Evolutionary conservation across 2,797 vertebrate species (phyloP), one percentile per base, ranked within the genome.

Genomic region (Cynodonichthys magdalenae): DNA sequence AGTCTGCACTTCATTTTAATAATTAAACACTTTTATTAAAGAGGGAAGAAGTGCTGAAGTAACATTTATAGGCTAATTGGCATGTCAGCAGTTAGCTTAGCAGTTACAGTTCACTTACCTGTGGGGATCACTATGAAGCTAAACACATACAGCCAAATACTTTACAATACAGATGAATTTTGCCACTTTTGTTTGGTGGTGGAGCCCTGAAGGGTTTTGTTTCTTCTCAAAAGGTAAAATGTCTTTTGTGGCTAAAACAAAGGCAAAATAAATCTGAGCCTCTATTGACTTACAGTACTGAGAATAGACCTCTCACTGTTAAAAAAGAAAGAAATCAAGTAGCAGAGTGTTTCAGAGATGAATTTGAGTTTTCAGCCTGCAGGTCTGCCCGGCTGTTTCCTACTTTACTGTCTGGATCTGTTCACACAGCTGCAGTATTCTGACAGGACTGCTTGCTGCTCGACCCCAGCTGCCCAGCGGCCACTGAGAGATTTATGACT

Each of bases 401-500:
- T 15, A 7, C 60, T 66, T 47, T 59, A 66, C 69, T 5, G 60
- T 18, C 77, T 86, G 84, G 88, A 81, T 85, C 53, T 70, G 77
- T 61, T 77, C 82, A 59, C 82, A 59, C 85, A 87, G 84, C 77
- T 66, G 71, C 66, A 39, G 60, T 9, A 11, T 53, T 66, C 60
- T 80, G 77, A 86, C 80, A 80, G 77, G 66, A 62, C 77, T 18
- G 41, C 75, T 62, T 70, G 71, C 71, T 72, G 63, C 68, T 70
- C 5, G 46, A 83, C 69, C 72, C 62, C 81, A 31, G 74, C 79
- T 82, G 78, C 81, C 84, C 77, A 41, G 75, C 53, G 47, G 86
- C 82, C 67, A 31, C 50, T 0, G 41, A 20, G 53, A 88, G 84
- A 90, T 88, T 86, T 87, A 89, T 79, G 83, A 57, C 73, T 80